phyloP scores from a whole-genome alignment of 2,888 invertebrate species.

The Eristalis arbustorum region DNA sequence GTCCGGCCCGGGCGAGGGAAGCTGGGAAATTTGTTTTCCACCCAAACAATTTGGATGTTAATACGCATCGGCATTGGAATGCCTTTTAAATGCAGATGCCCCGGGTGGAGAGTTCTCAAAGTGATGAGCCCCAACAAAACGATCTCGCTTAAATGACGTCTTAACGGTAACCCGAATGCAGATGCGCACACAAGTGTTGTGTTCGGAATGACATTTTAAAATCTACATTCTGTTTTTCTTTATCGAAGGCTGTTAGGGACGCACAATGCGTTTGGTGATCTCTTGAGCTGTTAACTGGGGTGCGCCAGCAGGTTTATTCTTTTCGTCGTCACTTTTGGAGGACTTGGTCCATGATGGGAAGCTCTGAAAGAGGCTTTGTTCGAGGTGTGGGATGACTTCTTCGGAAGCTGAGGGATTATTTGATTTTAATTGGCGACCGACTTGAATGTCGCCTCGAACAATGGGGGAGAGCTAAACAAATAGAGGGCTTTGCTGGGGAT shows the following conservation, averaged over 20 bases:
- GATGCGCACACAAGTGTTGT: constrained; percentile 55
- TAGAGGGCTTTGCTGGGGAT: background rate
- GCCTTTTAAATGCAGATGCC: constrained; percentile 45
- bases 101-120: background rate
- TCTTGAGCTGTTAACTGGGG: constrained; percentile 1
- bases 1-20: background rate
- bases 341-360: constrained; percentile 26
- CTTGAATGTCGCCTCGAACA: background rate
- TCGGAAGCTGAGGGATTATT: background rate
- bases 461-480: background rate
- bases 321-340: background rate
- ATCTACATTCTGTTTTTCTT: constrained; percentile 37
- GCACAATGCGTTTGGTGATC: constrained; percentile 16
- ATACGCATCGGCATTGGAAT: constrained; percentile 29
- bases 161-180: constrained; percentile 22
- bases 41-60: constrained; percentile 43
- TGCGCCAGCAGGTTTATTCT: constrained; percentile 27
- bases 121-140: background rate
- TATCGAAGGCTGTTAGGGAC: constrained; percentile 3
- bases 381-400: background rate
- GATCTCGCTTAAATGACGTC: constrained; percentile 3
- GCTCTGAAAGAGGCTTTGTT: constrained; percentile 14
- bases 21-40: constrained; percentile 60
- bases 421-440: background rate
- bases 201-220: constrained; percentile 34